These are phyloP conservation scores for Camponotus vicinus DNA, from an alignment of 1,140 invertebrate genomes.

Conservation along the genomic window DNA sequence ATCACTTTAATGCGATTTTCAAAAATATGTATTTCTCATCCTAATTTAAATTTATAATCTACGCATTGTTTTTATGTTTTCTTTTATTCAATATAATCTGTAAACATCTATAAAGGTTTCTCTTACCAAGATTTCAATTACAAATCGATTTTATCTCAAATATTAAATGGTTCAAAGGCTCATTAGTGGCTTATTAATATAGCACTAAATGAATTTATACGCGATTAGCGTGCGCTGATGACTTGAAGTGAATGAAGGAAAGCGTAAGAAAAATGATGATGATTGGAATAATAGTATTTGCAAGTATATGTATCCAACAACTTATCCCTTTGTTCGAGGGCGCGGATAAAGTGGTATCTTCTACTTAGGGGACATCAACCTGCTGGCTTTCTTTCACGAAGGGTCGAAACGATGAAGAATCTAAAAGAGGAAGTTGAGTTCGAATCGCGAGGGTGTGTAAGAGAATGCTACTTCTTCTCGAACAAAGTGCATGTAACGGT, in stretches of 20 bases:
- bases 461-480: conserved; percentile 46
- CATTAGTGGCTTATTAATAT: background rate
- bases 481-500: conserved; percentile 25
- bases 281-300: conserved; percentile 49
- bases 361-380: conserved; percentile 60
- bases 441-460: conserved; percentile 28
- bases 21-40: background rate
- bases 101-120: too few species aligned
- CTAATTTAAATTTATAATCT: background rate
- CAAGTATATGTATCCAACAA: background rate
- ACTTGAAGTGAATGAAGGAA: conserved; percentile 43
- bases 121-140: background rate
- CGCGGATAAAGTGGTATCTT: conserved; percentile 49
- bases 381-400: conserved; percentile 44
- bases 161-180: background rate
- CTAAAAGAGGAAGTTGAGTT: conserved; percentile 42
- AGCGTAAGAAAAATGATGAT: conserved; percentile 54
- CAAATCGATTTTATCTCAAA: background rate
- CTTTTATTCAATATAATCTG: background rate
- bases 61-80: background rate
- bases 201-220: background rate
- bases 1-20: background rate
- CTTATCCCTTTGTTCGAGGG: conserved; percentile 57
- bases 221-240: background rate
- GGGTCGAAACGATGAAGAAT: conserved; percentile 64